These are phyloP conservation scores for Ctena decussata DNA, from an alignment of 2,888 invertebrate genomes.

Conservation along the genomic window DNA sequence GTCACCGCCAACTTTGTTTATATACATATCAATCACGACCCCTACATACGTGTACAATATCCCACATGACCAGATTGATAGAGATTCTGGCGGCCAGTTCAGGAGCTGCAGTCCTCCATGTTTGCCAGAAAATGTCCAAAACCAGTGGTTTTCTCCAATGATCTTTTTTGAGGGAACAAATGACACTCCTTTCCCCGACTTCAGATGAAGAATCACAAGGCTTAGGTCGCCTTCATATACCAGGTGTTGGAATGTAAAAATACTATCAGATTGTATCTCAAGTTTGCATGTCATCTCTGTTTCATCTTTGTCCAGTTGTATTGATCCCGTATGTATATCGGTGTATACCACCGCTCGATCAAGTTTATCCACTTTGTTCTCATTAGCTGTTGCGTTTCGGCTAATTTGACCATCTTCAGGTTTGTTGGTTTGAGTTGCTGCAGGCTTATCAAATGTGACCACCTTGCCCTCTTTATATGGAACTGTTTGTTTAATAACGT, in stretches of 20 bases:
- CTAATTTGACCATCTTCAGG: too few relatives aligned
- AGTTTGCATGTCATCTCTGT: too few relatives aligned
- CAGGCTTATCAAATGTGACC: too few relatives aligned
- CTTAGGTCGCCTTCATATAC: slow-evolving; percentile 27
- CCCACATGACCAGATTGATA: slow-evolving; percentile 65
- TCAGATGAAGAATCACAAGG: slow-evolving; percentile 44
- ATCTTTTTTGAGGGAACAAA: not conserved
- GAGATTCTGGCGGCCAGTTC: slow-evolving; percentile 63
- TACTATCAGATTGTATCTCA: not conserved
- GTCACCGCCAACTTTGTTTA: slow-evolving; percentile 20
- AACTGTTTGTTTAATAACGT: too few relatives aligned
- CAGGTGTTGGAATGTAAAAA: slow-evolving; percentile 34
- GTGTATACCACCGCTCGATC: too few relatives aligned
- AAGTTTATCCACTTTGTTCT: too few relatives aligned
- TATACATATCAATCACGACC: not conserved
- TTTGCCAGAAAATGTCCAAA: slow-evolving; percentile 61
- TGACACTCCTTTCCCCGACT: not conserved
- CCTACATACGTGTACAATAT: slow-evolving; percentile 3
- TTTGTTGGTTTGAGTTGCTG: too few relatives aligned
- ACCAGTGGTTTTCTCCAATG: slow-evolving; percentile 47
- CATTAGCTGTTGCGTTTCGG: too few relatives aligned
- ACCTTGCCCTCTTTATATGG: too few relatives aligned
- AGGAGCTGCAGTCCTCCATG: slow-evolving; percentile 55
- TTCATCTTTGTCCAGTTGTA: too few relatives aligned
- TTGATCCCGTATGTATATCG: too few relatives aligned